Percentiles rank a stretch among this genome's conserved stretches.
phyloP scores from a whole-genome alignment of 2,797 vertebrate genomes.

The Lindbergichthys nudifrons region DNA sequence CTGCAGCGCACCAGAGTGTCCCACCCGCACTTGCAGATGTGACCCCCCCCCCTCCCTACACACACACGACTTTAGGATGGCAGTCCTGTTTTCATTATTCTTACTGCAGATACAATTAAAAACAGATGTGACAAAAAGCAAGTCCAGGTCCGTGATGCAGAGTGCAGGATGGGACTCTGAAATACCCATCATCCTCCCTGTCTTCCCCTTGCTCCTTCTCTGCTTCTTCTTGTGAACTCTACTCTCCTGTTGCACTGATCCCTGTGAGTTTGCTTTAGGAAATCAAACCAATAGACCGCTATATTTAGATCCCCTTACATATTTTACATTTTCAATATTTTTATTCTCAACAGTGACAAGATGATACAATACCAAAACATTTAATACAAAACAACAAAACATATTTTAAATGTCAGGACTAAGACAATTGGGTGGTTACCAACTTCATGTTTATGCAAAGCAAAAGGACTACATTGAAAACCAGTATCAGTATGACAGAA shows the following conservation, averaged over 20 bases:
- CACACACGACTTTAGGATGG: constrained; percentile 24
- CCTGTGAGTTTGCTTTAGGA: constrained; percentile 41
- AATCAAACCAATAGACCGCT: constrained; percentile 47
- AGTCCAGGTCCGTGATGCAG: constrained; percentile 43
- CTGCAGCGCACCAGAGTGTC: constrained; percentile 46
- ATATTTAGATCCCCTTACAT: constrained; percentile 57
- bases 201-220: not conserved
- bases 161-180: constrained; percentile 21
- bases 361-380: too few relatives aligned
- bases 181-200: constrained; percentile 8
- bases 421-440: constrained; percentile 40
- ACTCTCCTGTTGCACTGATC: constrained; percentile 8
- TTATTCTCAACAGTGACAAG: too few relatives aligned
- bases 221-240: constrained; percentile 18
- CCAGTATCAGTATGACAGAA: constrained; percentile 8
- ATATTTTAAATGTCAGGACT: constrained; percentile 55
- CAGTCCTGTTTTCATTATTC: constrained; percentile 57
- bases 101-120: constrained; percentile 57
- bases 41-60: constrained; percentile 40
- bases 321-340: not conserved
- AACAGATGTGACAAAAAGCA: constrained; percentile 61
- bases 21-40: constrained; percentile 50
- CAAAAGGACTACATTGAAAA: constrained; percentile 5
- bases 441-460: constrained; percentile 29
- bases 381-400: not conserved